These are phyloP conservation scores for Hirtodrosophila confusa DNA, from an alignment of 2,888 invertebrate genomes.

Conservation along the genomic window DNA sequence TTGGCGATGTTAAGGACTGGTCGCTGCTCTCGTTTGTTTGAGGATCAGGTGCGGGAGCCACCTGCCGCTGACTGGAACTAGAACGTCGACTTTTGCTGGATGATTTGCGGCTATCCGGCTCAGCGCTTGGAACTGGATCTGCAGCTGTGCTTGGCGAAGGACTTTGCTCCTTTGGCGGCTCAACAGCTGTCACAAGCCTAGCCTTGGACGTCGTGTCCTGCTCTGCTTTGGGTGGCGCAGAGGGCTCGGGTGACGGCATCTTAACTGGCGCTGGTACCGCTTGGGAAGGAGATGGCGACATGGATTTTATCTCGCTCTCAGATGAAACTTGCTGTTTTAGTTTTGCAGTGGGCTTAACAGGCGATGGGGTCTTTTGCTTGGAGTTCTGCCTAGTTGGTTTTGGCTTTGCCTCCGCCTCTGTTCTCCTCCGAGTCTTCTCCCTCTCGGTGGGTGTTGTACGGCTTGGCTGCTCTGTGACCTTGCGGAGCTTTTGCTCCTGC, in stretches of 20 bases:
- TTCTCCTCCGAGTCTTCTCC: constrained; percentile 8
- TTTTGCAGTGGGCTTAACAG: constrained; percentile 45
- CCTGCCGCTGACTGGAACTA: constrained; percentile 59
- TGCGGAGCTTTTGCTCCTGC: constrained; percentile 55
- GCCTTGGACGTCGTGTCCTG: constrained; percentile 14
- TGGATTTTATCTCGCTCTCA: constrained; percentile 51
- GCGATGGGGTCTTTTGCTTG: constrained; percentile 69
- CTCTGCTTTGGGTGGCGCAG: constrained; percentile 1
- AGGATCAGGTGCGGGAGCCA: constrained; percentile 7
- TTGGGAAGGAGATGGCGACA: constrained; percentile 43
- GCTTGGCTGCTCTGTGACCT: constrained; percentile 31
- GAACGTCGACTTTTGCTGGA: constrained; percentile 60
- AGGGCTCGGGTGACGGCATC: constrained; percentile 18
- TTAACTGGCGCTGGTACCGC: constrained; percentile 5
- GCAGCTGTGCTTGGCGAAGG: constrained; percentile 15
- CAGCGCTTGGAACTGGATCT: constrained; percentile 24
- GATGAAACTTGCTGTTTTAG: constrained; percentile 48
- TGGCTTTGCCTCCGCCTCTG: constrained; percentile 40
- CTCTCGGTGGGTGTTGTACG: too few relatives aligned
- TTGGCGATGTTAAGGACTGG: constrained; percentile 12
- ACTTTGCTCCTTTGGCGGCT: constrained; percentile 13
- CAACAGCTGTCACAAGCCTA: not conserved
- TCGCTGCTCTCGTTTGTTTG: constrained; percentile 26
- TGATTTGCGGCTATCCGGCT: constrained; percentile 60
- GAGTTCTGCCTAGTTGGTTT: constrained; percentile 51